Evolutionary conservation across 2,113 vertebrate genomes (phyloP), one percentile per base, ranked within the genome.

Genomic region (Aegotheles bennettii): DNA sequence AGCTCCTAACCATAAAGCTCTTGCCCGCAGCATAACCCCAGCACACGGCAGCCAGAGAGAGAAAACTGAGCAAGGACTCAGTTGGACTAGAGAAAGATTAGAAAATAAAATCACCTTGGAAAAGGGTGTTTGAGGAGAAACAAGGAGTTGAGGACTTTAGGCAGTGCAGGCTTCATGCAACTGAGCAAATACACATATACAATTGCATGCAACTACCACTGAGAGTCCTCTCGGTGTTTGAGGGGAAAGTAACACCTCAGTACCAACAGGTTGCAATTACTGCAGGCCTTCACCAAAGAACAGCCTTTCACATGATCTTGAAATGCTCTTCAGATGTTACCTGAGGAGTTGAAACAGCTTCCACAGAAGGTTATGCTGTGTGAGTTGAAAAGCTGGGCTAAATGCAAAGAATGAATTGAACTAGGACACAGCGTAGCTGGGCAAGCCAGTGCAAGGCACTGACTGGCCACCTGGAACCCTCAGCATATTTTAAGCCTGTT

Each of bases 371-470:
- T 60, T 56, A 2, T 26, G 23, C 36, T 61, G 28, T 9, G 43
- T 51, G 33, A 36, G 33, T 35, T 80, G 24, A 50, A 68, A 45
- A 36, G 7, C 18, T 8, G 24, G 31, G 24, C 31, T 61, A 29
- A 75, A 47, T 10, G 56, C 38, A 28, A 45, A 59, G 47, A 56
- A 28, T 0, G 1, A 5, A 0, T 71, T 50, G 29, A 59, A 25
- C 11, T 11, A 26, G 84, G 51, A 43, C 21, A 1, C 2, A 7
- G 40, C 1, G 29, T 11, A 25, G 78, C 48, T 60, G 48, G 36
- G 17, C 54, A 70, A 56, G 75, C 43, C 48, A 28, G 48, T 9
- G 53, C 56, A 51, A 9, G 0, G 0, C 60, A 13, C n/a, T 0
- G 0, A 7, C 36, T 36, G 56, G 68, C 48, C 54, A 61, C 11